A percentile compares a stretch with the other conserved stretches of the same genome.
phyloP scores from a whole-genome alignment of 2,113 vertebrate genomes.

The Heloderma charlesbogerti region DNA sequence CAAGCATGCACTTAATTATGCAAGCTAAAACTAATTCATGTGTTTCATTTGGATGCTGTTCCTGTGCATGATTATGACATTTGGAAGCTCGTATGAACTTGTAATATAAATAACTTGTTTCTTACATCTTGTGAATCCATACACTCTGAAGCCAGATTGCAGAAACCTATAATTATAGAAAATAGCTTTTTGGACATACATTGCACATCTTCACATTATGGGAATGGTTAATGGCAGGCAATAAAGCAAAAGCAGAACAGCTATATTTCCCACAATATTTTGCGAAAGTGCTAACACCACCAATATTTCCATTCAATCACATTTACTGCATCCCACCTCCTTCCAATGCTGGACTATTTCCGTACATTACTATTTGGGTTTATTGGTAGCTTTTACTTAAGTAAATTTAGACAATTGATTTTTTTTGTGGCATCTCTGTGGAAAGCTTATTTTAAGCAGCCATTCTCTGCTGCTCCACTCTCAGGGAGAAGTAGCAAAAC shows the following conservation, averaged over 20 bases:
- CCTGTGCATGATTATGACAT: neutral
- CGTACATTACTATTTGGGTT: constrained; percentile 5
- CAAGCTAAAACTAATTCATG: neutral
- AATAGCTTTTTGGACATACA: neutral
- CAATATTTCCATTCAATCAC: constrained; percentile 17
- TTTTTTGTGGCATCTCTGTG: neutral
- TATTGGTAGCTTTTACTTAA: constrained; percentile 19
- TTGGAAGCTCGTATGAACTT: neutral
- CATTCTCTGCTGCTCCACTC: constrained; percentile 3
- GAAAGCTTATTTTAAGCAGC: neutral
- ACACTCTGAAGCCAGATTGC: neutral
- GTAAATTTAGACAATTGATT: constrained; percentile 27
- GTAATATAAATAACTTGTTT: neutral
- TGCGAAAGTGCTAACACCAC: constrained; percentile 8
- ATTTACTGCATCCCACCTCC: constrained; percentile 13
- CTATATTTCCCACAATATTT: neutral
- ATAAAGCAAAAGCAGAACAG: neutral
- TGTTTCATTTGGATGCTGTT: neutral
- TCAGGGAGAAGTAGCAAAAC: neutral
- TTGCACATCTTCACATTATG: constrained; percentile 1
- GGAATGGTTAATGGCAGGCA: neutral
- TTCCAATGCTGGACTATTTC: constrained; percentile 16
- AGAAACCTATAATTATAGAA: neutral
- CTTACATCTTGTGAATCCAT: neutral
- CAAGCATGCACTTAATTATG: neutral